A percentile compares a stretch with the other conserved stretches of the same genome.
phyloP scores from a whole-genome alignment of 2,113 vertebrate genomes.

The Benthochromis sp. region DNA sequence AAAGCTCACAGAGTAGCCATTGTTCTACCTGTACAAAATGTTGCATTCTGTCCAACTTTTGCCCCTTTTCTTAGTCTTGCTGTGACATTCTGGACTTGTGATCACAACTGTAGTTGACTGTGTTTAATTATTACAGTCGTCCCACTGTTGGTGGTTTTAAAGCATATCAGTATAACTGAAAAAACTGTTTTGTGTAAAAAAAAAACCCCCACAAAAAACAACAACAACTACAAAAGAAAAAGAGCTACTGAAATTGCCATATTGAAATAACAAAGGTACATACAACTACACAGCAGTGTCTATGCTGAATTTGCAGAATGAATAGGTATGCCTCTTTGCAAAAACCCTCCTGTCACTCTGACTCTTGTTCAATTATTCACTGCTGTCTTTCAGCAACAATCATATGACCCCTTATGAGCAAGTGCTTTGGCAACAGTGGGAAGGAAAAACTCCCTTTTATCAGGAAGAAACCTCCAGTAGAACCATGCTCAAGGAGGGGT shows the following conservation, averaged over 20 bases:
- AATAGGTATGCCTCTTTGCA: not conserved
- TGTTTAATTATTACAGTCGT: not conserved
- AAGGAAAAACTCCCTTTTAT: not conserved
- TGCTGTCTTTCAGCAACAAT: not conserved
- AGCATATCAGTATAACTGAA: not conserved
- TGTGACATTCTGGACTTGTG: not conserved
- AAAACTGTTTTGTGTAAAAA: not conserved
- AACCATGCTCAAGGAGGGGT: not conserved
- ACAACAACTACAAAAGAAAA: not conserved
- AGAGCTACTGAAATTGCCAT: fast-evolving
- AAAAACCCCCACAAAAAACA: not conserved
- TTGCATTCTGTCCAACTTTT: not conserved
- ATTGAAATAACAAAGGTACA: not conserved
- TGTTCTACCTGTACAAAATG: not conserved
- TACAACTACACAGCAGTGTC: not conserved
- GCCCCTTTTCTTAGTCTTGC: not conserved
- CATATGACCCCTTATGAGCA: not conserved
- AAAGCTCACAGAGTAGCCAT: not conserved
- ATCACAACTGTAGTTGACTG: not conserved
- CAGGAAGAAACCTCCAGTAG: not conserved
- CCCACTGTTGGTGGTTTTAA: not conserved
- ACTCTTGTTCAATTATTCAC: not conserved
- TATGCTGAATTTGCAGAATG: not conserved
- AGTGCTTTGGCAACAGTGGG: not conserved
- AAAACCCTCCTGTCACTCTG: not conserved